Conservation (phyloP, 2,888 invertebrate species). For the Drosophila pegasa region DNA sequence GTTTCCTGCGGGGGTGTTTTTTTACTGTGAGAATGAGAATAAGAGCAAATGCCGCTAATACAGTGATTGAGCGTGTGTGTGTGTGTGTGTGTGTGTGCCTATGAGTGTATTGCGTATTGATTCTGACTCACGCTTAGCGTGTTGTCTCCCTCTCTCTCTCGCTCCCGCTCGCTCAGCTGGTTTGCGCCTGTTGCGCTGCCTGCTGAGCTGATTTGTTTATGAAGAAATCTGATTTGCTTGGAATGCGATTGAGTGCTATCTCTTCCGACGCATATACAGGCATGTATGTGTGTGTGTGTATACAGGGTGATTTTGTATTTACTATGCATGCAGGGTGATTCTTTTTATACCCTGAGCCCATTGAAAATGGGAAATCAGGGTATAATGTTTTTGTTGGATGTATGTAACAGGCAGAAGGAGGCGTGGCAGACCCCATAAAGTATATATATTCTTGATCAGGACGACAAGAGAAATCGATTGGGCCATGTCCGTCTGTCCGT, state of each 20-base stretch:
- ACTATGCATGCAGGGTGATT: neutral
- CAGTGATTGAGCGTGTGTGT: conserved; percentile 4
- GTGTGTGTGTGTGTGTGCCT: conserved; percentile 4
- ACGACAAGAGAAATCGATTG: no score
- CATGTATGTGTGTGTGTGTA: conserved; percentile 7
- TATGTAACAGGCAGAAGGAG: no score
- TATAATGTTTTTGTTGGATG: no score
- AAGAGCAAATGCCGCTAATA: conserved; percentile 19
- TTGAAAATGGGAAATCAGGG: no score
- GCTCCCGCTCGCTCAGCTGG: conserved; percentile 23
- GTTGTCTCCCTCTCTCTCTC: conserved; percentile 13
- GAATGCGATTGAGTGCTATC: conserved; percentile 73
- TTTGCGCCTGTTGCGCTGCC: conserved; percentile 37
- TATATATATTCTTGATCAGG: no score
- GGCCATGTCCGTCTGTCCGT: no score
- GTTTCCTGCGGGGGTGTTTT: conserved; percentile 43
- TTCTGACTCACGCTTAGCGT: conserved; percentile 44
- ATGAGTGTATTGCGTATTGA: conserved; percentile 18
- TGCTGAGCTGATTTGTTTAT: conserved; percentile 66
- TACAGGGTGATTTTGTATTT: conserved; percentile 7
- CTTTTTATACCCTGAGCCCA: no score
- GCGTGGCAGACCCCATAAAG: no score
- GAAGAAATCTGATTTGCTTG: conserved; percentile 79
- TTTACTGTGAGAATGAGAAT: conserved; percentile 15
- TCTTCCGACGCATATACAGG: conserved; percentile 1